Base-by-base conservation (phyloP, 2,797 vertebrate genomes). In the Telmatherina bonti region DNA sequence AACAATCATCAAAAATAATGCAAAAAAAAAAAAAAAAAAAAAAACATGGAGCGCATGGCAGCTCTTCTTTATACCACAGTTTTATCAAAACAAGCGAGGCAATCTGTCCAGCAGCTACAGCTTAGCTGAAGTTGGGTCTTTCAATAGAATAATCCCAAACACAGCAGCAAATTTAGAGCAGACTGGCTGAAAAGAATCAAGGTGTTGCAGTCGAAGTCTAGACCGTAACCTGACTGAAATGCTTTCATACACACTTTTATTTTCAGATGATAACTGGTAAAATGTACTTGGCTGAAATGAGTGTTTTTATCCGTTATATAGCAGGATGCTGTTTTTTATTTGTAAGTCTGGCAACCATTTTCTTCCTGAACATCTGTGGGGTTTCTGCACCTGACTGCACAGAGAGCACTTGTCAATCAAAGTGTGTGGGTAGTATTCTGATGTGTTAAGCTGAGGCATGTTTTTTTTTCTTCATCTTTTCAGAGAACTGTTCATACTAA, bases 341-440 rank as follows among this genome's bases (percentile, higher is more conserved):
- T 66, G 11, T 26, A 62, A 74, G 65, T 61, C 53, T 81, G 78
- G 83, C 78, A 70, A 27, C 43, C 29, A 47, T 63, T 70, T 61
- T n/a, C 24, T 16, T 41, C 36, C 57, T 15, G 33, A 67, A 52
- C 61, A 52, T 16, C 64, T 67, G 78, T 68, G 55, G 60, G 67
- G 74, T 66, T 79, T 69, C 45, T 67, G 71, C 67, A 60, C 36
- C 24, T 66, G 56, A 60, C 69, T 78, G 67, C 51, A 63, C 65
- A 61, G 55, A 53, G 53, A 72, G 76, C 74, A 1, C 78, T 35
- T 89, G 87, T 90, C 89, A 89, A 82, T 92, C 86, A 88, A 36
- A 66, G 75, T 22, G 66, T n/a, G 87, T 92, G 81, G 90, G 88
- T 70, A 62, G 71, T 7, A 2, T 54, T 76, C 63, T 53, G 76